Conservation (phyloP, 2,797 vertebrate species). For the Echeneis naucrates region DNA sequence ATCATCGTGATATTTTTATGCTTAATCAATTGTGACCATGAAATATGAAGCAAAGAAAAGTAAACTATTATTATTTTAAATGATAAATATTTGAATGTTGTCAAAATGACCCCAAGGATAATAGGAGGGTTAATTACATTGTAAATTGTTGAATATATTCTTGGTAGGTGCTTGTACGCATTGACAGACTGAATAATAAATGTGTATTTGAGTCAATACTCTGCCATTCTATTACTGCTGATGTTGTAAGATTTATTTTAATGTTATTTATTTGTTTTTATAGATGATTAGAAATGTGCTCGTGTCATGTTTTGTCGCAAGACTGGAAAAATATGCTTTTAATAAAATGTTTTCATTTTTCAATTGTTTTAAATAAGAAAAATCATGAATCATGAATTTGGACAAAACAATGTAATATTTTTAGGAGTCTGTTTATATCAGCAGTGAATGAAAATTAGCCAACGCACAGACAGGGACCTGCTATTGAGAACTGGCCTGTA, state of each 20-base stretch:
- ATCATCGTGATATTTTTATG: too few species aligned
- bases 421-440: too few species aligned
- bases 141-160: background rate
- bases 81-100: too few species aligned
- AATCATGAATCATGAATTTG: background rate
- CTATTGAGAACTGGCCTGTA: too few species aligned
- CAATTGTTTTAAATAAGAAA: background rate
- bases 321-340: background rate
- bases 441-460: too few species aligned
- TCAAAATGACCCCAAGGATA: too few species aligned
- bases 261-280: too few species aligned
- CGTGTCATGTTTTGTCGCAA: background rate
- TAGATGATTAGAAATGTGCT: background rate
- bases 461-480: too few species aligned
- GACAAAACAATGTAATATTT: background rate
- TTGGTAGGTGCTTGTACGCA: background rate
- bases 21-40: too few species aligned
- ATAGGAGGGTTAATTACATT: background rate
- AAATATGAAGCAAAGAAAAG: too few species aligned
- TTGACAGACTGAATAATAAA: background rate
- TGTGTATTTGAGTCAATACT: constrained; percentile 16
- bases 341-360: background rate
- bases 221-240: background rate
- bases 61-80: too few species aligned
- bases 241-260: background rate